A percentile compares a stretch with the other conserved stretches of the same genome.
Conservation (phyloP, 2,797 vertebrate genomes). For the Moxostoma hubbsi region DNA sequence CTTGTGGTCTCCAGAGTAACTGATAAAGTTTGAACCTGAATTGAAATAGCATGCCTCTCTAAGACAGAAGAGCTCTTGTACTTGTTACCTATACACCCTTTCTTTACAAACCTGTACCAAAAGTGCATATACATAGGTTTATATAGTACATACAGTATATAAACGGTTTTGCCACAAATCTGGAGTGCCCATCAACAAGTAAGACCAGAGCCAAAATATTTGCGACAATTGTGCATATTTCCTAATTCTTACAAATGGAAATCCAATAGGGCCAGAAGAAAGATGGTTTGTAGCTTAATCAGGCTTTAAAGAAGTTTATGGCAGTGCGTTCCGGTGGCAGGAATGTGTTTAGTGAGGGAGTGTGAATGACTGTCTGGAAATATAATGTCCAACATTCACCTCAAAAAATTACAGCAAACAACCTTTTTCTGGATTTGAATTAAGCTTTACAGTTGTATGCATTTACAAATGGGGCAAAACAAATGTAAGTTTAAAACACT, state of each 20-base stretch:
- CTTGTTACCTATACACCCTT: not conserved
- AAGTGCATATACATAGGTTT: not conserved
- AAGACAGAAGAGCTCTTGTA: not conserved
- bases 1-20: not conserved
- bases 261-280: not conserved
- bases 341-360: too few relatives aligned
- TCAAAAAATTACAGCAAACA: too few relatives aligned
- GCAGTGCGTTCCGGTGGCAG: too few relatives aligned
- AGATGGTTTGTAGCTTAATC: not conserved
- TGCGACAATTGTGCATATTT: not conserved
- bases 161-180: not conserved
- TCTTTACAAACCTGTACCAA: not conserved
- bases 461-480: not conserved
- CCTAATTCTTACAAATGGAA: slow-evolving; percentile 10
- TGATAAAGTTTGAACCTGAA: slow-evolving; percentile 14
- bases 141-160: not conserved
- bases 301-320: too few relatives aligned
- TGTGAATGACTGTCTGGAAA: too few relatives aligned
- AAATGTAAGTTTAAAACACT: not conserved
- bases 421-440: too few relatives aligned
- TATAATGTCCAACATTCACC: too few relatives aligned
- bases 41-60: slow-evolving; percentile 1
- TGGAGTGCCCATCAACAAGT: slow-evolving; percentile 4
- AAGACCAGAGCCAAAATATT: not conserved
- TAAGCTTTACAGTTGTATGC: not conserved